Base-by-base conservation (phyloP, 92 coral and sea anemone species). In the Epizoanthus stellaris region DNA sequence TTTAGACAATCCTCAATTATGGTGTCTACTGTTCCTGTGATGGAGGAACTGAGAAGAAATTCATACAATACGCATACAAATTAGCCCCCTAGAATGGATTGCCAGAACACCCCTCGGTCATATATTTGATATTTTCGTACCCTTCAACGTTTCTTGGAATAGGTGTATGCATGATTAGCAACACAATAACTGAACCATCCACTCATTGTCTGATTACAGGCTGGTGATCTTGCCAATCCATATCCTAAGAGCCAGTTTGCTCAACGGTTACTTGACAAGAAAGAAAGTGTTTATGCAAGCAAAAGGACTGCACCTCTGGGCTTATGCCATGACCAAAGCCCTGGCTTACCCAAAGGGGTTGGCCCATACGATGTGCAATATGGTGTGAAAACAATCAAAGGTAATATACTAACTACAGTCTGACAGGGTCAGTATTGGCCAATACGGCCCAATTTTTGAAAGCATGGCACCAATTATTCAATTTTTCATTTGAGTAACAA, bases 211-310 rank as follows among this genome's bases (percentile, higher is more conserved):
- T 63, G 34, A 30, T 61, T 59, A 23, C 86, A 97, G 99, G 98
- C 99, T 42, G 99, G 98, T 6, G 97, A 95, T 52, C 96, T 97
- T 75, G 98, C 87, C 4, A 97, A 93, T 80, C 99, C 99, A 16
- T 25, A 76, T 59, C 88, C 94, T 39, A 94, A 89, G 82, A 95
- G 95, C 23, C 82, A 88, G 6, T 97, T 97, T 72, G 88, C 97
- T 6, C 99, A 97, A 84, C 86, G 91, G 67, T 82, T 97, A 92
- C 90, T 89, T 4, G 98, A 95, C 19, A 97, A 94, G 77, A 97
- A 90, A 82, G 98, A 94, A 84, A 85, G 89, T 53, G 65, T 93
- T 76, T 97, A 97, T 79, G 92, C 92, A 52, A 94, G 97, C 80
- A 88, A 86, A 73, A 93, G 81, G 19, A 97, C 88, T 40, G 99